Evolutionary conservation across 2,888 invertebrate genomes (phyloP), one percentile per base, ranked within the genome.

Genomic region (Ichneumoninae sp.): DNA sequence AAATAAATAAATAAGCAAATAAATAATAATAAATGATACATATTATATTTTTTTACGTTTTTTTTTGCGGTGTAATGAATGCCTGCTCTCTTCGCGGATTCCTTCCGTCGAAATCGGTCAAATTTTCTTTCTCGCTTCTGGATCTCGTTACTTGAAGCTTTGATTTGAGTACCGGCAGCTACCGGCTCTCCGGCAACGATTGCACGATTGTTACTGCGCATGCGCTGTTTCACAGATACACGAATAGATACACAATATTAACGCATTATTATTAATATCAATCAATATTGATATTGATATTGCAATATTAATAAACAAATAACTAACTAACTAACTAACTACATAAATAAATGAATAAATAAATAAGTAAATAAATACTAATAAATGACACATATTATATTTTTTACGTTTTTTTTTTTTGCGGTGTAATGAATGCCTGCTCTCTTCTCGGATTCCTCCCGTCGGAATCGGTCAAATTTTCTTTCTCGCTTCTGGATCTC

Each of bases 101-200:
- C 13, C 44, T 57, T 3, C 57, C 4, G 8, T n/a, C 22, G 57
- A 13, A 3, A 33, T 57, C 36, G 7, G 40, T 26, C n/a, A 71
- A n/a, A 19, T 54, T 57, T 75, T 47, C 10, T 47, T 33, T 75
- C 47, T 52, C 68, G n/a, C 36, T 66, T 66, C 44, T 30, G 33
- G 26, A 70, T 57, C 80, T 71, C 71, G 76, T 76, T 80, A 66
- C 68, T 80, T 52, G 57, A 13, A 8, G 50, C 57, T 76, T 76
- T 71, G 40, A 76, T 76, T 68, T 60, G 57, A 70, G 47, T 44
- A 69, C n/a, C 22, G 70, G 71, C 83, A 76, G 80, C 83, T 73
- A 47, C 52, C 30, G 44, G 47, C 71, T 54, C 76, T 36, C 47
- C 79, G 47, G 26, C 8, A 47, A 70, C 63, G 79, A 83, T 57